These are phyloP conservation scores for Nebria brevicollis DNA, from an alignment of 2,888 invertebrate genomes.

Conservation along the genomic window DNA sequence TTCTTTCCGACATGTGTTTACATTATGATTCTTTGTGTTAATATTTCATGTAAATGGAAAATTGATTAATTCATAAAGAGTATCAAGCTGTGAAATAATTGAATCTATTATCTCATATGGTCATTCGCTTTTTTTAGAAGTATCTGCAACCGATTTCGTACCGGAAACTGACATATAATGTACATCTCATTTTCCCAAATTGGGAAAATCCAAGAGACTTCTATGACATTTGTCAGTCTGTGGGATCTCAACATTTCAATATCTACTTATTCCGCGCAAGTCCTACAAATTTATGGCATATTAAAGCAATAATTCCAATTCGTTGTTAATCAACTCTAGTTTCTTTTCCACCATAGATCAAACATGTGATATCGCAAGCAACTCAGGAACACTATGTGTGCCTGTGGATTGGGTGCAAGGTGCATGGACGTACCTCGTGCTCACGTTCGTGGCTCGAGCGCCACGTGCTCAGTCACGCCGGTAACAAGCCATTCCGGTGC, in stretches of 20 bases:
- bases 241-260: too few relatives aligned
- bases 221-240: too few relatives aligned
- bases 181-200: too few relatives aligned
- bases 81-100: too few relatives aligned
- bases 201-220: too few relatives aligned
- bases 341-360: slow-evolving; percentile 67
- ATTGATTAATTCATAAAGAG: too few relatives aligned
- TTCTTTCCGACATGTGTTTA: neutral
- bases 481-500: slow-evolving; percentile 93
- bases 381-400: slow-evolving; percentile 88
- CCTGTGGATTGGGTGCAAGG: slow-evolving; percentile 94
- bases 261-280: too few relatives aligned
- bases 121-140: too few relatives aligned
- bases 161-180: too few relatives aligned
- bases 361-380: slow-evolving; percentile 87
- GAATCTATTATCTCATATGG: too few relatives aligned
- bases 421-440: slow-evolving; percentile 90
- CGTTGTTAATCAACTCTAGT: neutral
- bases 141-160: too few relatives aligned
- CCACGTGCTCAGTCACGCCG: slow-evolving; percentile 90
- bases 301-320: neutral
- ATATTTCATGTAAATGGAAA: neutral
- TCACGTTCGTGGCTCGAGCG: slow-evolving; percentile 93
- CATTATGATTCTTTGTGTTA: neutral
- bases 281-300: too few relatives aligned